Evolutionary conservation across 2,888 invertebrate species (phyloP), one percentile per base, ranked within the genome.

Genomic region (Tyria jacobaeae): DNA sequence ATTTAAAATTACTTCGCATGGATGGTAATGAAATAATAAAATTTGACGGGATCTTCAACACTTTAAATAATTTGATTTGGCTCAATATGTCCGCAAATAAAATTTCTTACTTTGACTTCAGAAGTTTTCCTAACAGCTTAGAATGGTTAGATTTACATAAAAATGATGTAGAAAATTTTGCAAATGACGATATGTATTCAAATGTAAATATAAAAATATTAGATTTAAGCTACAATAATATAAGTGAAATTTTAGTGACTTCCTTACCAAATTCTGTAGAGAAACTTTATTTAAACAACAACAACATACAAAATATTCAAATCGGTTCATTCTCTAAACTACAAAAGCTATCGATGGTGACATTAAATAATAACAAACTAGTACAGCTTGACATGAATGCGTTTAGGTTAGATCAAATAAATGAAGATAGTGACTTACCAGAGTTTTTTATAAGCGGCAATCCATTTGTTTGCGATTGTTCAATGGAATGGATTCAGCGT

Each of bases 391-490:
- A 97, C 84, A 94, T 97, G 80, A 95, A 96, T 69, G 96, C 97
- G 55, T 94, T 97, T 76, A 95, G 96, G 85, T 89, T 97, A 83
- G 95, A 95, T 83, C 94, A 95, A 77, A 95, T 96, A 74, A 94
- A 95, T 67, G 95, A 95, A 83, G 95, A 95, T 84, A 96, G 96
- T 80, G 96, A 96, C 79, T 91, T 96, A 82, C 97, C 97, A 44
- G 96, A 96, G 87, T 97, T 97, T 89, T 97, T 96, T 89, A 95
- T 97, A 84, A 97, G 97, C 67, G 96, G 96, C 80, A 98, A 98
- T 94, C 97, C 97, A 64, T 96, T 97, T 87, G 95, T 96, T 82
- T 98, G 98, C 91, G 97, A 97, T 89, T 98, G 98, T 91, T 96
- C 96, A 80, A 97, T 97, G 96, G 97, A 97, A 90, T 98, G 97